phyloP scores from a whole-genome alignment of 2,888 invertebrate genomes.

The Junonia oenone region DNA sequence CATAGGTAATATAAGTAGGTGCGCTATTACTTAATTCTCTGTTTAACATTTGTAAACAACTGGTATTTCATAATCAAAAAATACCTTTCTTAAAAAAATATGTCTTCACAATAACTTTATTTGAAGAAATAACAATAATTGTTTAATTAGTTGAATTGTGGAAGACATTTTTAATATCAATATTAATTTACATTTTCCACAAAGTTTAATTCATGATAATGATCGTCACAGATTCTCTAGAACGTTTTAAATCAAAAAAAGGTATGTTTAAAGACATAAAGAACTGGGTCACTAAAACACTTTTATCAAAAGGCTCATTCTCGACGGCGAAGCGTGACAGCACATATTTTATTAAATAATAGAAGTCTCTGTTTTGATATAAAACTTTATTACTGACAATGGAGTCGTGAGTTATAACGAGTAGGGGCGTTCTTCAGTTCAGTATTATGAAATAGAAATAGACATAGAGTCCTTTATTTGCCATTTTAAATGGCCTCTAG shows the following conservation, averaged over 20 bases:
- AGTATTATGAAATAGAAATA: not conserved
- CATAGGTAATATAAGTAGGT: too few relatives aligned
- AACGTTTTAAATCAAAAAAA: not conserved
- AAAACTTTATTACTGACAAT: constrained; percentile 10
- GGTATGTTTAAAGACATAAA: not conserved
- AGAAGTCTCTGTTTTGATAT: constrained; percentile 1
- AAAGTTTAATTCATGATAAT: not conserved
- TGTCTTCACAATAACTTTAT: too few relatives aligned
- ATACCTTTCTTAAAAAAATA: too few relatives aligned
- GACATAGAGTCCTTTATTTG: too few relatives aligned
- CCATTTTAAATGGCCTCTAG: too few relatives aligned
- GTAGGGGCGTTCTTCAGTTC: constrained; percentile 6
- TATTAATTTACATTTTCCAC: too few relatives aligned
- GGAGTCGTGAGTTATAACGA: not conserved
- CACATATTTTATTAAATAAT: constrained; percentile 13
- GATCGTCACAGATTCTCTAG: not conserved
- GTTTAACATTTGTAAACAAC: too few relatives aligned
- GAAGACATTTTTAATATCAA: too few relatives aligned
- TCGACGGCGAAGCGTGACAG: not conserved
- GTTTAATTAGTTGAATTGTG: too few relatives aligned
- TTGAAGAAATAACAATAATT: too few relatives aligned
- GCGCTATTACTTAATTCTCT: too few relatives aligned
- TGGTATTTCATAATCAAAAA: too few relatives aligned
- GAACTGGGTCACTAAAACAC: not conserved
- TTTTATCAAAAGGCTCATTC: constrained; percentile 5